phyloP scores from a whole-genome alignment of 2,888 invertebrate genomes.

The Prosapia bicincta region DNA sequence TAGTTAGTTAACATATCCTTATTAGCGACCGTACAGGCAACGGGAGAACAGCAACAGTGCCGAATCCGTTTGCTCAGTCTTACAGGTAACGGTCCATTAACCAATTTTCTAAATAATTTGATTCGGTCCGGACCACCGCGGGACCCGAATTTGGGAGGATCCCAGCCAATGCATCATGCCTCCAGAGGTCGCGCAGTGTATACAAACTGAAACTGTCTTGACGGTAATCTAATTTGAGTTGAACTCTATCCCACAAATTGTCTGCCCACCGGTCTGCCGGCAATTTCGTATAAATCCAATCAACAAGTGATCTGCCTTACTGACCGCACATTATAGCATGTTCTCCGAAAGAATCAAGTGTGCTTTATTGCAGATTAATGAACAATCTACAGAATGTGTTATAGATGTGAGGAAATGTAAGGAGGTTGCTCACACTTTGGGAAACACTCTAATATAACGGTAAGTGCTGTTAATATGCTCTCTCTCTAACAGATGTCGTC shows the following conservation, averaged over 20 bases:
- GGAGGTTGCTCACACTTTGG: too few species aligned
- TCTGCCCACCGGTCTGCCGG: slow-evolving; percentile 20
- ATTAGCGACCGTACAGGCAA: too few species aligned
- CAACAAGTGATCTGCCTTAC: slow-evolving; percentile 5
- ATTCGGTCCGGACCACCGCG: background rate
- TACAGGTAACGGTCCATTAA: background rate
- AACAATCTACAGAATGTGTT: too few species aligned
- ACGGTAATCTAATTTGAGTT: slow-evolving; percentile 27
- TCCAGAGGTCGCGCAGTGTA: background rate
- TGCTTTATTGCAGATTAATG: too few species aligned
- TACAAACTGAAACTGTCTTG: background rate
- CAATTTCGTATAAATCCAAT: slow-evolving; percentile 26
- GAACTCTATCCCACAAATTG: slow-evolving; percentile 24
- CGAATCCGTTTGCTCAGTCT: too few species aligned
- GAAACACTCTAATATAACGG: too few species aligned
- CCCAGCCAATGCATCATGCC: background rate
- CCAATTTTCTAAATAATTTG: background rate
- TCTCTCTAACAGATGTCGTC: too few species aligned
- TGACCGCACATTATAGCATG: background rate
- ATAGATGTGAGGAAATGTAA: too few species aligned
- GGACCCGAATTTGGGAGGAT: background rate
- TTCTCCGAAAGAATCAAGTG: background rate
- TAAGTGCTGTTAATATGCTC: too few species aligned
- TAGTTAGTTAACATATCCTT: too few species aligned
- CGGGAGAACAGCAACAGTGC: too few species aligned